Conservation (phyloP, 2,113 vertebrate species). For the Bolborhynchus lineola region DNA sequence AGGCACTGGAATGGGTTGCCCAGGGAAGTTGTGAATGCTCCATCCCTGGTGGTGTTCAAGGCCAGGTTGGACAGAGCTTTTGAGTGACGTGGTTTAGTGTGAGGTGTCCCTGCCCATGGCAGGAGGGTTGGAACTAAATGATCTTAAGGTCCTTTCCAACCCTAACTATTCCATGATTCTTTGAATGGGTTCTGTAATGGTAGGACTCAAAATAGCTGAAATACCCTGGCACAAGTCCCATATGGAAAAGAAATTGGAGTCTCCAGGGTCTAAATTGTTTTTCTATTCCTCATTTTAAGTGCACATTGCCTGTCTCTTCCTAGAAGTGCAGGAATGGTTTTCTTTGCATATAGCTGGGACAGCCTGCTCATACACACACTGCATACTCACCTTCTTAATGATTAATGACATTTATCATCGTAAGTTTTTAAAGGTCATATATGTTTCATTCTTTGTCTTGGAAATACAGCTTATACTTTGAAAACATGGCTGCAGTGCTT, state of each 20-base stretch:
- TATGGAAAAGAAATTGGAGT: neutral
- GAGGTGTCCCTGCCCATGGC: no score
- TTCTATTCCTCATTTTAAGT: neutral
- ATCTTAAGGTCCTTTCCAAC: neutral
- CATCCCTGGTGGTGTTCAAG: no score
- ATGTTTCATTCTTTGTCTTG: neutral
- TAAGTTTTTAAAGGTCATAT: neutral
- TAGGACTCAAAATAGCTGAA: neutral
- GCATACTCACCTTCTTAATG: neutral
- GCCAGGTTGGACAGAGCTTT: no score
- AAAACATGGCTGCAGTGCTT: neutral
- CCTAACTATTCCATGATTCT: neutral
- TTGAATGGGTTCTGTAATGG: neutral
- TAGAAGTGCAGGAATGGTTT: neutral
- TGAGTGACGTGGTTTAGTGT: no score
- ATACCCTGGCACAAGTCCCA: neutral
- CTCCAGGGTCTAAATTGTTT: neutral
- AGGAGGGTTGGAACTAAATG: neutral
- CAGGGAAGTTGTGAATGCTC: no score
- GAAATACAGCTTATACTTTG: neutral
- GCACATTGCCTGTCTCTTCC: neutral
- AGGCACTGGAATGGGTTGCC: no score
- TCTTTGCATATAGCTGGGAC: neutral
- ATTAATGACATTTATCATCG: neutral
- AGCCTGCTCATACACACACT: neutral